Evolutionary conservation across 2,113 vertebrate species (phyloP).

Genomic region (Otolemur garnettii): DNA sequence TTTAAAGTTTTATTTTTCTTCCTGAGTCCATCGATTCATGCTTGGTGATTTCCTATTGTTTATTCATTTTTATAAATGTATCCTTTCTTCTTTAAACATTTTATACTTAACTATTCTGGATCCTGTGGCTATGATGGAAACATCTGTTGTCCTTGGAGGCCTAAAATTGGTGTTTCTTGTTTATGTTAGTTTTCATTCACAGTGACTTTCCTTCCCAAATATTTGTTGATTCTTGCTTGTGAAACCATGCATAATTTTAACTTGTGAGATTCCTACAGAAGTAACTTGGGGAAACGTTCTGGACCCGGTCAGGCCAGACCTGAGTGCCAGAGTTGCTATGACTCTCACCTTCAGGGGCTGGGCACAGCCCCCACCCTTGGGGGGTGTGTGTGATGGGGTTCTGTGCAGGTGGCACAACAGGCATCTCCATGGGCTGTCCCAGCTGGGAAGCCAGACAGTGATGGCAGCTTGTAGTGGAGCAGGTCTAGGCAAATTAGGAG

Average conservation of each 20-base stretch:
- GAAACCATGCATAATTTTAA: neutral
- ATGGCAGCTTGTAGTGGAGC: neutral
- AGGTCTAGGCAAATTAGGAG: no score
- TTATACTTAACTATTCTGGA: neutral
- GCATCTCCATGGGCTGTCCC: neutral
- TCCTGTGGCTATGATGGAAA: neutral
- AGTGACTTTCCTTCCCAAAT: neutral
- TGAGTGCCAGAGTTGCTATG: neutral
- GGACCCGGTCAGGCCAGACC: neutral
- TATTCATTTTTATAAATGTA: neutral
- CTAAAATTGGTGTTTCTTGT: neutral
- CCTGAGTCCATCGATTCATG: neutral
- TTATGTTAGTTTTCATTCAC: neutral
- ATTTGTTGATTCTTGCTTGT: neutral
- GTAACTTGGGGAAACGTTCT: neutral
- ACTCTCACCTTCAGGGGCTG: neutral
- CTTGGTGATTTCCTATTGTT: neutral
- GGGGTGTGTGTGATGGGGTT: neutral
- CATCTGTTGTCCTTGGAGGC: neutral
- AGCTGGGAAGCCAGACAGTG: neutral
- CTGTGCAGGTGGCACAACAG: rapidly evolving
- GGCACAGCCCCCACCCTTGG: neutral
- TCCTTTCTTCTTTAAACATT: neutral
- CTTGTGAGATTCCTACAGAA: neutral
- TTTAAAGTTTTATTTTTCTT: neutral